Evolutionary conservation across 2,888 invertebrate species (phyloP), one percentile per base, ranked within the genome.

Genomic region (Thera britannica): DNA sequence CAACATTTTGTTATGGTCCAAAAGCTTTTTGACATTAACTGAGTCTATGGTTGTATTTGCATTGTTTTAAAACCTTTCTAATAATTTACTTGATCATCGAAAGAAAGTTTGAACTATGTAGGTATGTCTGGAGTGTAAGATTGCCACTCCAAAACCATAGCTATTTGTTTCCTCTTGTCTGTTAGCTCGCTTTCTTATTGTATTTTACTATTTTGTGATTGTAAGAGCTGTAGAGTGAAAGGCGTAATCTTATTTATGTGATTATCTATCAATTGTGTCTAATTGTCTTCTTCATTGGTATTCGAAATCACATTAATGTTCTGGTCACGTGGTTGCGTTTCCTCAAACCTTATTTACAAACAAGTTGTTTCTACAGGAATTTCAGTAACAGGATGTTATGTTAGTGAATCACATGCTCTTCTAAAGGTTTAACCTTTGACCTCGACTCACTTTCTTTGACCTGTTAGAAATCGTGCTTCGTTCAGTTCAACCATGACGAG

Each of bases 381-480:
- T 36, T 63, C 62, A 74, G 71, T 73, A 79, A 73, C 75, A 81
- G 83, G 81, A 86, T 84, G 80, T 75, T 77, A 76, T 80, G 74
- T 72, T 56, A 71, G 76, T 81, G 81, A 83, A 81, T 79, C 79
- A 78, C 76, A 78, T 79, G 80, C 75, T 81, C 77, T 83, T 81
- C 67, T 76, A 77, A 76, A 77, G 77, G 75, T 71, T 75, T 77
- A 79, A 83, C 82, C 83, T 84, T 78, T 77, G 65, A 62, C 68
- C 62, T 65, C 57, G 62, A 79, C 77, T 84, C 80, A 77, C 90
- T 90, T 90, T 90, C 90, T 87, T 89, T 86, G 84, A 87, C 86
- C 86, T 84, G 82, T 86, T 86, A 85, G 83, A 84, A 85, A 83
- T 84, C 87, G 86, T 85, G 85, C 67, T 79, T 77, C 66, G 77